Percentiles rank a stretch among this genome's conserved stretches.
Evolutionary conservation across 2,113 vertebrate genomes (phyloP).

Genomic region (Neodon shergylaensis): DNA sequence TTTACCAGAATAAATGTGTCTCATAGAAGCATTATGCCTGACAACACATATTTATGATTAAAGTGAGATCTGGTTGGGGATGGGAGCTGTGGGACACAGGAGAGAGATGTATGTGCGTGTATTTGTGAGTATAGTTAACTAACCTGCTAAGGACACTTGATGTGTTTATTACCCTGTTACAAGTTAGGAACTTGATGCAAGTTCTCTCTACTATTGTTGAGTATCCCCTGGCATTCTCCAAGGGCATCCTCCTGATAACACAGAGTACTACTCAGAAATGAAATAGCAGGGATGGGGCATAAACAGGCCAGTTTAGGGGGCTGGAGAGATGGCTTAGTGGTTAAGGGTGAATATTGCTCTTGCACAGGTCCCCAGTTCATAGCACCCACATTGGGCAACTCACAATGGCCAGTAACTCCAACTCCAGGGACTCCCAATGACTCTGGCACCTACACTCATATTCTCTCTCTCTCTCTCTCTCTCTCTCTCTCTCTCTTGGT

Average conservation of each 20-base stretch:
- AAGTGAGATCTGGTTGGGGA: not conserved
- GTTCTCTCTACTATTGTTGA: not conserved
- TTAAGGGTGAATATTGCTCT: not conserved
- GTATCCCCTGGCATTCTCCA: not conserved
- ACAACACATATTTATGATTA: not conserved
- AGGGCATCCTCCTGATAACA: not conserved
- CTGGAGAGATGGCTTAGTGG: not conserved
- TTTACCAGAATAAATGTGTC: slow-evolving; percentile 25
- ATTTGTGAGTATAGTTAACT: not conserved
- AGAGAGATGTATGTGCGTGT: not conserved
- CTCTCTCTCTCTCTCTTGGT: too few species aligned
- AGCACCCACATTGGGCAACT: not conserved
- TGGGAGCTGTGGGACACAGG: not conserved
- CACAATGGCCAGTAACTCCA: not conserved
- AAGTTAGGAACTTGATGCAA: not conserved
- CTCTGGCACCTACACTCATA: not conserved
- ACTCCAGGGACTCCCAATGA: not conserved
- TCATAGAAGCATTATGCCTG: not conserved
- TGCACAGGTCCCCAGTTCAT: not conserved
- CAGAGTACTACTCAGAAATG: not conserved
- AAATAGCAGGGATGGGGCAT: not conserved
- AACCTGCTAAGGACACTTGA: not conserved
- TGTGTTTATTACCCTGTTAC: not conserved
- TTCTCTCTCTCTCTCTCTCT: too few species aligned
- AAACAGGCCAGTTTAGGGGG: not conserved